A percentile compares a stretch with the other conserved stretches of the same genome.
These are phyloP conservation scores for Leguminivora glycinivorella DNA, from an alignment of 1,140 invertebrate species.

Conservation along the genomic window DNA sequence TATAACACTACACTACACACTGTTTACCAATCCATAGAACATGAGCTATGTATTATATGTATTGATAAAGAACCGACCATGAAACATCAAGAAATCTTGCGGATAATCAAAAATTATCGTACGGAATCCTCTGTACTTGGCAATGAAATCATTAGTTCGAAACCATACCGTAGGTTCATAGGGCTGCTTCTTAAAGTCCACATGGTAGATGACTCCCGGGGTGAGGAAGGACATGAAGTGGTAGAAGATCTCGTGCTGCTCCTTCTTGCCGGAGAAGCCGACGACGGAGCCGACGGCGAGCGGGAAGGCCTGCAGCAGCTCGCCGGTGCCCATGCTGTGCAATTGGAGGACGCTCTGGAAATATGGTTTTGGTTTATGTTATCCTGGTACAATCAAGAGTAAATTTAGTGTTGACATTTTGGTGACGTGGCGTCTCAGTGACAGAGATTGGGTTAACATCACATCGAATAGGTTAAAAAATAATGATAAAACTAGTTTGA, in stretches of 20 bases:
- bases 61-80: too few relatives aligned
- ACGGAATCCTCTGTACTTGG: too few relatives aligned
- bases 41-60: too few relatives aligned
- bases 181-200: conserved; percentile 86
- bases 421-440: too few relatives aligned
- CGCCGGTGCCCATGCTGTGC: conserved; percentile 87
- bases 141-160: not conserved
- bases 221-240: conserved; percentile 96
- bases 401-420: not conserved
- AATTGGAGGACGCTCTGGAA: conserved; percentile 90
- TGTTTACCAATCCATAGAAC: too few relatives aligned
- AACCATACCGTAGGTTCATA: conserved; percentile 84
- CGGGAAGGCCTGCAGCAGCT: conserved; percentile 85
- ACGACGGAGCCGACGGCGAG: conserved; percentile 93
- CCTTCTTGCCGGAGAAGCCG: conserved; percentile 91
- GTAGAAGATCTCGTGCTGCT: conserved; percentile 95
- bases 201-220: conserved; percentile 93
- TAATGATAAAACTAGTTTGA: too few relatives aligned
- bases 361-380: conserved; percentile 5
- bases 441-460: too few relatives aligned
- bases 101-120: too few relatives aligned
- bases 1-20: too few relatives aligned
- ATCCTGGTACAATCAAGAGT: not conserved
- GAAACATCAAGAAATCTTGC: too few relatives aligned
- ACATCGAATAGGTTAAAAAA: too few relatives aligned